Percentiles rank a stretch among this genome's conserved stretches.
Evolutionary conservation across 2,888 invertebrate species (phyloP).

Genomic region (Ennomos fuscantarius): DNA sequence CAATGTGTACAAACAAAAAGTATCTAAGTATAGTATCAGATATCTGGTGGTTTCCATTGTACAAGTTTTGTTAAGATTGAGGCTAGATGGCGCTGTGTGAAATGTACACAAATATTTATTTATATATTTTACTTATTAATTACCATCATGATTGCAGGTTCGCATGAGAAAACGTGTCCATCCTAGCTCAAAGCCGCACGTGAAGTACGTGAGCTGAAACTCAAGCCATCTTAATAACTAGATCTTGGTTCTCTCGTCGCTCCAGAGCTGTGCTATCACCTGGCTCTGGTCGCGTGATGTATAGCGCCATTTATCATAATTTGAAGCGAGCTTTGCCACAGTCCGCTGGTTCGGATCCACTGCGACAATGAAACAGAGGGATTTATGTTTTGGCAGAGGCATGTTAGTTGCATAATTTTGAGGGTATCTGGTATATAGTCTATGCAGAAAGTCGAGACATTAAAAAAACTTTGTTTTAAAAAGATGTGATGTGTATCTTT

Average conservation of each 20-base stretch:
- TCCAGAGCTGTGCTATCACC: constrained; percentile 11
- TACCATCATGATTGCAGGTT: too few relatives aligned
- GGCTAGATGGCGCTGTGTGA: too few relatives aligned
- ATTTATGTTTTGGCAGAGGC: constrained; percentile 29
- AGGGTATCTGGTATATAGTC: constrained; percentile 11
- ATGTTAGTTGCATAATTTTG: constrained; percentile 25
- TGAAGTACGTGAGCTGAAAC: not conserved
- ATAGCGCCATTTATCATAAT: constrained; percentile 69
- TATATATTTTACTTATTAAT: too few relatives aligned
- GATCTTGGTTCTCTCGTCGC: not conserved
- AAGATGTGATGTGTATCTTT: too few relatives aligned
- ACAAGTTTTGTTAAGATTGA: too few relatives aligned
- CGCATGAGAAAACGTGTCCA: too few relatives aligned
- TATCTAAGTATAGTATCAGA: too few relatives aligned
- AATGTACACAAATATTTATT: too few relatives aligned
- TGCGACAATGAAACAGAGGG: constrained; percentile 24
- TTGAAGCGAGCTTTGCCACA: constrained; percentile 51
- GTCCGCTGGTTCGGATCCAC: constrained; percentile 21
- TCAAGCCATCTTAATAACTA: constrained; percentile 1
- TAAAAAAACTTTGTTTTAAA: not conserved
- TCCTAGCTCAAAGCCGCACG: too few relatives aligned
- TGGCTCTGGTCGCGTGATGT: constrained; percentile 49
- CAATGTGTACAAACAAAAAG: too few relatives aligned
- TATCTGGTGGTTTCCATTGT: too few relatives aligned
- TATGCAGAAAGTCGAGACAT: constrained; percentile 4